Conservation (phyloP, 2,888 invertebrate species). For the Xanthorhoe designata region DNA sequence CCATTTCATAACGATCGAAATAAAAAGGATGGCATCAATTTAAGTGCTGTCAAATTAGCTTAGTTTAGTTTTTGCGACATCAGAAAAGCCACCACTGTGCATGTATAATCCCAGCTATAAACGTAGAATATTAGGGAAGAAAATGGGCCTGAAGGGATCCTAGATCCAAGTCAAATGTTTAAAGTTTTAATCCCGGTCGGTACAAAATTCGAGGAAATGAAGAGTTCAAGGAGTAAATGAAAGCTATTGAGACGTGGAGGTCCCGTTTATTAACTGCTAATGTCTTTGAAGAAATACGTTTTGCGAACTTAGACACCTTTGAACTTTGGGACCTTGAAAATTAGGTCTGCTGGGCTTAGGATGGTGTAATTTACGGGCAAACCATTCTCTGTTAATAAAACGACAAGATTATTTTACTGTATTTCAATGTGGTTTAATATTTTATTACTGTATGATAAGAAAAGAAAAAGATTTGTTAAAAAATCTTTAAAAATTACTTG, state of each 20-base stretch:
- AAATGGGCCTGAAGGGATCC: slow-evolving; percentile 24
- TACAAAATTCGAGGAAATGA: slow-evolving; percentile 18
- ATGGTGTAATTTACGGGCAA: background rate
- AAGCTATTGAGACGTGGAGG: slow-evolving; percentile 13
- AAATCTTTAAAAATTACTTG: too few relatives aligned
- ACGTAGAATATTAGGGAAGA: slow-evolving; percentile 24
- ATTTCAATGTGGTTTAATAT: too few relatives aligned
- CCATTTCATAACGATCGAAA: too few relatives aligned
- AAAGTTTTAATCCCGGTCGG: slow-evolving; percentile 31
- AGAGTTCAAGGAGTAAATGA: slow-evolving; percentile 21
- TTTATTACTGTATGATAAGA: too few relatives aligned
- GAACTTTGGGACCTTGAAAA: background rate
- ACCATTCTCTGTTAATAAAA: background rate
- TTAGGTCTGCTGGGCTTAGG: background rate
- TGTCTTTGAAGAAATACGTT: slow-evolving; percentile 15
- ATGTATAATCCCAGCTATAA: slow-evolving; percentile 26
- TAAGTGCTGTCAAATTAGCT: too few relatives aligned
- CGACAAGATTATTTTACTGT: background rate
- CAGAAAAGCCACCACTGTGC: too few relatives aligned
- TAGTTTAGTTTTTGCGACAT: too few relatives aligned
- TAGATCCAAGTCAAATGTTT: slow-evolving; percentile 26
- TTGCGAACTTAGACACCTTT: background rate
- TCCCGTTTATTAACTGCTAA: slow-evolving; percentile 21
- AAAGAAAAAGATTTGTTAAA: too few relatives aligned
- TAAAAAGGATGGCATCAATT: too few relatives aligned